Evolutionary conservation across 1,140 invertebrate genomes (phyloP).

Genomic region (Neodiprion pinetum): DNA sequence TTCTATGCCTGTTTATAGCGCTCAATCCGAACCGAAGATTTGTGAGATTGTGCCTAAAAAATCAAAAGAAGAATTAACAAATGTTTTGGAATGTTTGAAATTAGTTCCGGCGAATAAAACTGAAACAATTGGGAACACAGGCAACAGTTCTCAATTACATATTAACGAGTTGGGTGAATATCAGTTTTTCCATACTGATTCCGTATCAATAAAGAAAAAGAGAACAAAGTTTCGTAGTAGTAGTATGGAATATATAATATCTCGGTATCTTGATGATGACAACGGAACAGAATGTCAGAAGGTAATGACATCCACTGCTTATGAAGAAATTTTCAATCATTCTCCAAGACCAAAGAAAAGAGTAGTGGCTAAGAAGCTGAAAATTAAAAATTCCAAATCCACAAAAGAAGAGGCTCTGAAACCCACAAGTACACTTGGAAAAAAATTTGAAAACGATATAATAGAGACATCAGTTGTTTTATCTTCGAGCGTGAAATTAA

Average conservation of each 20-base stretch:
- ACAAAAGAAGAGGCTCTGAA: not conserved
- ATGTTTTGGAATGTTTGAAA: conserved; percentile 51
- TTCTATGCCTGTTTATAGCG: not conserved
- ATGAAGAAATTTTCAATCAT: conserved; percentile 47
- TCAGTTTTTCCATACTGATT: conserved; percentile 49
- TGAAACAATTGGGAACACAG: not conserved
- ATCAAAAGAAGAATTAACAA: conserved; percentile 38
- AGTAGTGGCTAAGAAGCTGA: conserved; percentile 2
- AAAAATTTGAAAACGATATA: not conserved
- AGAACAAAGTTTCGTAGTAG: conserved; percentile 40
- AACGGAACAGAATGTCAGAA: conserved; percentile 28
- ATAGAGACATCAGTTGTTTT: conserved; percentile 39
- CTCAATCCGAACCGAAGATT: not conserved
- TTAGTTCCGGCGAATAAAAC: conserved; percentile 50
- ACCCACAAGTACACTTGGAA: not conserved
- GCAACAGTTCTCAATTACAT: conserved; percentile 9
- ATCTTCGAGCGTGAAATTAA: conserved; percentile 34
- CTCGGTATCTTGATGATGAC: conserved; percentile 34
- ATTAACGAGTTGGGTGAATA: conserved; percentile 24
- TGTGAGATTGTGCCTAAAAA: not conserved
- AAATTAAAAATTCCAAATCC: conserved; percentile 7
- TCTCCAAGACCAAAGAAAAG: conserved; percentile 38
- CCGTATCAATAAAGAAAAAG: conserved; percentile 35
- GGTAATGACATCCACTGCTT: conserved; percentile 36
- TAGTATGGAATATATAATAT: conserved; percentile 39